Evolutionary conservation across 2,888 invertebrate species (phyloP).

Genomic region (Epinotia nisella): DNA sequence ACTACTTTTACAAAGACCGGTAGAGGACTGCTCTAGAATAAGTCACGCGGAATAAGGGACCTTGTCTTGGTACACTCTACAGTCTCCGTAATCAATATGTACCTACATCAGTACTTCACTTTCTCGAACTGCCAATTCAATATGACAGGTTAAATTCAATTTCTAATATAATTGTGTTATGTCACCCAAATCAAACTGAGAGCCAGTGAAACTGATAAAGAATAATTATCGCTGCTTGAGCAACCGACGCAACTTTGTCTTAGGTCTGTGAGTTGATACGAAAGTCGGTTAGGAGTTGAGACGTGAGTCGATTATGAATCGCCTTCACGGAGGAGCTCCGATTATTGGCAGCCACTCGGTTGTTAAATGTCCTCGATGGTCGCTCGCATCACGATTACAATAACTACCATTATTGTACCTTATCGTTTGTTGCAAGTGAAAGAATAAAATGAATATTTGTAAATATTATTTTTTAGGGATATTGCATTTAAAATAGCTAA

Average conservation of each 20-base stretch:
- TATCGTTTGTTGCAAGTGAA: background rate
- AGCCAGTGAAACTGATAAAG: slow-evolving; percentile 7
- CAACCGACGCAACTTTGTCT: background rate
- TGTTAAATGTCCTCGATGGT: background rate
- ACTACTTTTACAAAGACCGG: background rate
- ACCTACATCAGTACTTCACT: background rate
- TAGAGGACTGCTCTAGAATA: background rate
- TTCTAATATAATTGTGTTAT: slow-evolving; percentile 26
- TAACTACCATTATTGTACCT: background rate
- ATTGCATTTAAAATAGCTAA: too few species aligned
- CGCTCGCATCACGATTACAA: background rate
- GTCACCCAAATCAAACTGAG: slow-evolving; percentile 28
- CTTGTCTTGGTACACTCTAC: background rate
- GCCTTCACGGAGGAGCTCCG: background rate
- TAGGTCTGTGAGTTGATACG: slow-evolving; percentile 1
- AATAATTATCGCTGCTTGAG: slow-evolving; percentile 21
- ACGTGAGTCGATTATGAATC: slow-evolving; percentile 6
- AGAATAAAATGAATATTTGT: background rate
- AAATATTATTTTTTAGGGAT: too few species aligned
- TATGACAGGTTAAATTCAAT: slow-evolving; percentile 11
- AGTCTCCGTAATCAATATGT: background rate
- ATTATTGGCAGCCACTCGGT: slow-evolving; percentile 11
- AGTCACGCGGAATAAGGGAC: background rate
- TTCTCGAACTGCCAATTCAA: background rate
- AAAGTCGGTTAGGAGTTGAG: background rate